phyloP scores from a whole-genome alignment of 37 sponge, comb jelly and placozoan species.

The Eunapius fragilis region DNA sequence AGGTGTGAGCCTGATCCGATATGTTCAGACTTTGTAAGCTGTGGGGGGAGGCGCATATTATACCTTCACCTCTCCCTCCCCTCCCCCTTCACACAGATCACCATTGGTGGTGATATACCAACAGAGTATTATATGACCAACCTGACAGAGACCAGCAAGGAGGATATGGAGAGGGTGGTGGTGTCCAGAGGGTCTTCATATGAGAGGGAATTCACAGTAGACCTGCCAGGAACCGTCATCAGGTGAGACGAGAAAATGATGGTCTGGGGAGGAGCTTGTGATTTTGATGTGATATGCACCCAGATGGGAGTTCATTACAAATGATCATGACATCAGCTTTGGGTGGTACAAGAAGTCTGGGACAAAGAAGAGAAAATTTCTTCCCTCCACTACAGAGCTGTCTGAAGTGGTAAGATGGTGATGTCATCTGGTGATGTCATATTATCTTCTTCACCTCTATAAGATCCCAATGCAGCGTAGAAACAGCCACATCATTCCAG shows the following conservation, averaged over 20 bases:
- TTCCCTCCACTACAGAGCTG: neutral
- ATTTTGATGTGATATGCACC: neutral
- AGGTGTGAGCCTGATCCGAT: slow-evolving; percentile 71
- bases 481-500: slow-evolving; percentile 68
- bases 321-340: slow-evolving; percentile 79
- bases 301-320: slow-evolving; percentile 78
- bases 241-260: neutral
- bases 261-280: neutral
- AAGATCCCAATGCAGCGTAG: slow-evolving; percentile 49
- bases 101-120: slow-evolving; percentile 56
- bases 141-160: slow-evolving; percentile 36
- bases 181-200: slow-evolving; percentile 52
- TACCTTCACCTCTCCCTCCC: neutral
- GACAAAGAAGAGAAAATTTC: neutral
- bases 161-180: slow-evolving; percentile 57
- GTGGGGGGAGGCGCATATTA: neutral
- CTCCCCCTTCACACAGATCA: neutral
- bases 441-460: neutral
- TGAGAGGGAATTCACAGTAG: slow-evolving; percentile 31
- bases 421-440: neutral
- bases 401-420: neutral
- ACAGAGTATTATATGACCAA: slow-evolving; percentile 56
- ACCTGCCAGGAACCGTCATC: slow-evolving; percentile 6
- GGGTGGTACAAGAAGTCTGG: slow-evolving; percentile 54
- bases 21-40: slow-evolving; percentile 54